Percentiles rank a stretch among this genome's conserved stretches.
These are phyloP conservation scores for Morone chrysops DNA, from an alignment of 2,113 vertebrate genomes.

Conservation along the genomic window DNA sequence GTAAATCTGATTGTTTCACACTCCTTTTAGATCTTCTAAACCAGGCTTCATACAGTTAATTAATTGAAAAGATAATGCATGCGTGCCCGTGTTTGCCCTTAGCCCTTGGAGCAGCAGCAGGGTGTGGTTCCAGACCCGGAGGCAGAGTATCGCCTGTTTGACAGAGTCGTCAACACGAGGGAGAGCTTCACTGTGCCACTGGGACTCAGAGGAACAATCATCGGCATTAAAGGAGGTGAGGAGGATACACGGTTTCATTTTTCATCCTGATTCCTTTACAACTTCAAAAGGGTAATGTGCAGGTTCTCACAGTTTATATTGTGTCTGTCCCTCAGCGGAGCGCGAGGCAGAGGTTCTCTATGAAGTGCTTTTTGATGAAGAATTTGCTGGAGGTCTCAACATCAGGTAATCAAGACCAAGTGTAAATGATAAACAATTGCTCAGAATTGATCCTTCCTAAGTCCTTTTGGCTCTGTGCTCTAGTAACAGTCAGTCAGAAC, in stretches of 20 bases:
- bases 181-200: constrained; percentile 95
- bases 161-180: constrained; percentile 95
- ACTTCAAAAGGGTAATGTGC: background rate
- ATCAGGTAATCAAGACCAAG: constrained; percentile 87
- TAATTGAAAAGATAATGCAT: background rate
- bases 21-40: too few relatives aligned
- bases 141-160: constrained; percentile 93
- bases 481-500: too few relatives aligned
- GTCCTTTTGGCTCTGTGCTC: too few relatives aligned
- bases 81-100: background rate
- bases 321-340: constrained; percentile 82
- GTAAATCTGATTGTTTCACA: too few relatives aligned
- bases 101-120: constrained; percentile 96
- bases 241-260: constrained; percentile 39
- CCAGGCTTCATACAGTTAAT: background rate
- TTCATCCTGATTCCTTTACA: background rate
- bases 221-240: constrained; percentile 97
- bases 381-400: constrained; percentile 94
- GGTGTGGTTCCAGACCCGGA: constrained; percentile 93
- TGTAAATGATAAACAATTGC: background rate
- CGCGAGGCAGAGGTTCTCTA: constrained; percentile 96
- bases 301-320: background rate
- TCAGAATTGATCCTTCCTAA: background rate
- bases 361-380: constrained; percentile 98
- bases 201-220: constrained; percentile 94